phyloP scores from a whole-genome alignment of 1,140 invertebrate species.

The Platyscapa corneri region DNA sequence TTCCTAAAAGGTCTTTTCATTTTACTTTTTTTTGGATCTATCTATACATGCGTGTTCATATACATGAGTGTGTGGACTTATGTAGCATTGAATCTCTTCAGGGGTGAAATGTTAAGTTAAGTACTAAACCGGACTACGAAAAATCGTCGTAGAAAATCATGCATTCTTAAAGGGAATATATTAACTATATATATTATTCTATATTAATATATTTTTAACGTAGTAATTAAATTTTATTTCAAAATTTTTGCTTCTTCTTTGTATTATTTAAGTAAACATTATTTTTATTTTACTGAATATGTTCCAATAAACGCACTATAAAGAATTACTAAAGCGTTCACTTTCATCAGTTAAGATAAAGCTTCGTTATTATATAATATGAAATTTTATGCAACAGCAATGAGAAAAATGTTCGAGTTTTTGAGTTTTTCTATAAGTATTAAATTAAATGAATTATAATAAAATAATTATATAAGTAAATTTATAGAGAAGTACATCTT shows the following conservation, averaged over 20 bases:
- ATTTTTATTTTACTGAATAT: background rate
- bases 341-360: background rate
- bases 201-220: background rate
- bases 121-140: background rate
- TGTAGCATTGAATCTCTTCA: background rate
- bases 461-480: too few species aligned
- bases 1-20: conserved; percentile 7
- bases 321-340: background rate
- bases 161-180: background rate
- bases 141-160: background rate
- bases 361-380: background rate
- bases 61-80: too few species aligned
- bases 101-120: background rate
- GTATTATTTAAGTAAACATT: background rate
- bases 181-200: too few species aligned
- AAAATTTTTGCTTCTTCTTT: background rate
- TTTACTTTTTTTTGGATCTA: background rate
- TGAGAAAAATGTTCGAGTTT: background rate
- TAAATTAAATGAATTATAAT: background rate
- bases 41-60: background rate
- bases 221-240: background rate
- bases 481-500: background rate
- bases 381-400: background rate
- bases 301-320: background rate
- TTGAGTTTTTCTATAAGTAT: background rate